A percentile compares a stretch with the other conserved stretches of the same genome.
Conservation (phyloP, 2,113 vertebrate species). For the Carassius gibelio region DNA sequence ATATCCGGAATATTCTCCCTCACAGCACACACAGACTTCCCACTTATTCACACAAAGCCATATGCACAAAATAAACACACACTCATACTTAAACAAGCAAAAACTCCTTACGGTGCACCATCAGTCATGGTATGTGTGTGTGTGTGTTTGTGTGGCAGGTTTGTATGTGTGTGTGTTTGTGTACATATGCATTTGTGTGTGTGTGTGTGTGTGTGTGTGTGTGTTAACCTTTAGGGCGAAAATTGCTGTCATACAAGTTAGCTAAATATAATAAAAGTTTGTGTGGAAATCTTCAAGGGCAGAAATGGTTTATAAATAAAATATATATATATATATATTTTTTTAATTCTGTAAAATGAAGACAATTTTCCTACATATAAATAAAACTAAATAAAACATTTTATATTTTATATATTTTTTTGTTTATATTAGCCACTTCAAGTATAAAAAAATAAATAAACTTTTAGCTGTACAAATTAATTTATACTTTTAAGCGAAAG, state of each 20-base stretch:
- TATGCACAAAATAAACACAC: constrained; percentile 29
- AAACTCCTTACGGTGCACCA: background rate
- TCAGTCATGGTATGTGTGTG: constrained; percentile 20
- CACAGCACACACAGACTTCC: constrained; percentile 1
- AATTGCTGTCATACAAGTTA: background rate
- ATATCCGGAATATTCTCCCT: constrained; percentile 41
- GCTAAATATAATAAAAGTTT: background rate
- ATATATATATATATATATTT: too few relatives aligned
- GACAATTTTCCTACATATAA: too few relatives aligned
- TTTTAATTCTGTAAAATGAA: too few relatives aligned
- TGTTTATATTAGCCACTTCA: too few relatives aligned
- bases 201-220: background rate
- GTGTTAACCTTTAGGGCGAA: constrained; percentile 1
- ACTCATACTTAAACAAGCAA: background rate
- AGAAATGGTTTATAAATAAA: background rate
- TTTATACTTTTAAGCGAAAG: too few relatives aligned
- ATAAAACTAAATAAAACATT: too few relatives aligned
- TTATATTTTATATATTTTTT: too few relatives aligned
- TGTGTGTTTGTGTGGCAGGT: background rate
- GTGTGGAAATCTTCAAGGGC: background rate
- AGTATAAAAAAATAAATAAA: too few relatives aligned
- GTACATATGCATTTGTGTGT: background rate
- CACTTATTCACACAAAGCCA: constrained; percentile 32
- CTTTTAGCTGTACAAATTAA: too few relatives aligned
- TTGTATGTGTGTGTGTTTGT: background rate